These are phyloP conservation scores for Crypturellus tataupa DNA, from an alignment of 2,797 vertebrate genomes.

Conservation along the genomic window DNA sequence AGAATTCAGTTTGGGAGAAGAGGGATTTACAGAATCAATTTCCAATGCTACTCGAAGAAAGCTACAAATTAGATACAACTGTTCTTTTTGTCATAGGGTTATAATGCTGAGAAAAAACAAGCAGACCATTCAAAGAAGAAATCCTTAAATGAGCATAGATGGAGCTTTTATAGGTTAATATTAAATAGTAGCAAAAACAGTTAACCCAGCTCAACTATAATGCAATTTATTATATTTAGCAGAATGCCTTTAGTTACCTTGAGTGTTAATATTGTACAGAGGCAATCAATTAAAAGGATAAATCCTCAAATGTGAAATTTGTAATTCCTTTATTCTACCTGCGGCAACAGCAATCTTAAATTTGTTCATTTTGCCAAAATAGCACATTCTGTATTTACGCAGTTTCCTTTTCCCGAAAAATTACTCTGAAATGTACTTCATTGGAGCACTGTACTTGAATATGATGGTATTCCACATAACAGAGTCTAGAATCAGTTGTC, in stretches of 20 bases:
- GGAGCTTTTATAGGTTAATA: neutral
- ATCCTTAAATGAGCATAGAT: neutral
- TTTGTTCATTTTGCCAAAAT: neutral
- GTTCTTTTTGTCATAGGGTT: neutral
- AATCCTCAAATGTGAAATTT: neutral
- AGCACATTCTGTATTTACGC: neutral
- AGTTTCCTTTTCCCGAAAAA: neutral
- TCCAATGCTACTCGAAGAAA: neutral
- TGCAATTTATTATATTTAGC: neutral
- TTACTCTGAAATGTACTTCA: neutral
- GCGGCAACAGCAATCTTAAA: neutral
- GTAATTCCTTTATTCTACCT: neutral
- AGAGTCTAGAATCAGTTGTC: accelerated
- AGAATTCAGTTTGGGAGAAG: neutral
- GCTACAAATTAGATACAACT: neutral
- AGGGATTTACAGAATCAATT: neutral
- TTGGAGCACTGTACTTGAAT: neutral
- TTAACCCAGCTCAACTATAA: neutral
- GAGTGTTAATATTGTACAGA: neutral
- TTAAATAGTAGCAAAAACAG: neutral
- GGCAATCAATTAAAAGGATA: neutral
- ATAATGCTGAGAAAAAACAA: neutral
- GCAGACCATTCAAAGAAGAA: neutral
- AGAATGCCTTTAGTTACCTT: neutral
- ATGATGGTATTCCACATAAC: neutral